Evolutionary conservation across 1,140 invertebrate species (phyloP).

Genomic region (Tetranychus cinnabarinus): DNA sequence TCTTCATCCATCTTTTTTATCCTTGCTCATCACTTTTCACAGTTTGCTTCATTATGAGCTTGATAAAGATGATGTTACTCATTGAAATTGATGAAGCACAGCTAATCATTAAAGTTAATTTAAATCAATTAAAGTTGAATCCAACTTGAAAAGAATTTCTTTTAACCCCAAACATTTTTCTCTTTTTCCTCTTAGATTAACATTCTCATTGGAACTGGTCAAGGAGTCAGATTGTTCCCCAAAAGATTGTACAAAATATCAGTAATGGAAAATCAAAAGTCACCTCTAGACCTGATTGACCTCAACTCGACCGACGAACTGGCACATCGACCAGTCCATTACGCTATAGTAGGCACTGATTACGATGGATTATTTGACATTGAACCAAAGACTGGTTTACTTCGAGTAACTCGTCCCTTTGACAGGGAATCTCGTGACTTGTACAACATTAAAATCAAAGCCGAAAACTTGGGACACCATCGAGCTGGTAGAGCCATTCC

Average conservation of each 20-base stretch:
- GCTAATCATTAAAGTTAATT: too few species aligned
- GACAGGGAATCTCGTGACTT: slow-evolving; percentile 16
- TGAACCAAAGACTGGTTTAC: slow-evolving; percentile 14
- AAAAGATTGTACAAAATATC: slow-evolving; percentile 16
- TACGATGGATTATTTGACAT: slow-evolving; percentile 17
- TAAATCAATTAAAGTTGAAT: too few species aligned
- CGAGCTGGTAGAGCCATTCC: slow-evolving; percentile 1
- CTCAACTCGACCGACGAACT: slow-evolving; percentile 19
- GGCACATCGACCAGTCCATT: slow-evolving; percentile 13
- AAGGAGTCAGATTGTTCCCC: slow-evolving; percentile 17
- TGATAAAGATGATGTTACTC: too few species aligned
- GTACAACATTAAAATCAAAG: slow-evolving; percentile 17
- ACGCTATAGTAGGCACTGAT: slow-evolving; percentile 16
- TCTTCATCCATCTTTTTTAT: too few species aligned
- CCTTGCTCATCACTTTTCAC: too few species aligned
- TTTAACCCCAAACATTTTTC: too few species aligned
- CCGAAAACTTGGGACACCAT: slow-evolving; percentile 5
- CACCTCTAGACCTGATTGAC: slow-evolving; percentile 16
- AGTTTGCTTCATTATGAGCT: too few species aligned
- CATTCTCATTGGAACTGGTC: slow-evolving; percentile 18
- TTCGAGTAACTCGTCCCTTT: slow-evolving; percentile 16
- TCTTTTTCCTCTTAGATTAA: slow-evolving; percentile 11
- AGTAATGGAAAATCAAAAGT: slow-evolving; percentile 15
- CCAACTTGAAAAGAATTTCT: too few species aligned
- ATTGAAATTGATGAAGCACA: too few species aligned